Percentiles rank a stretch among this genome's conserved stretches.
Evolutionary conservation across 2,113 vertebrate species (phyloP).

Genomic region (Axis porcinus): DNA sequence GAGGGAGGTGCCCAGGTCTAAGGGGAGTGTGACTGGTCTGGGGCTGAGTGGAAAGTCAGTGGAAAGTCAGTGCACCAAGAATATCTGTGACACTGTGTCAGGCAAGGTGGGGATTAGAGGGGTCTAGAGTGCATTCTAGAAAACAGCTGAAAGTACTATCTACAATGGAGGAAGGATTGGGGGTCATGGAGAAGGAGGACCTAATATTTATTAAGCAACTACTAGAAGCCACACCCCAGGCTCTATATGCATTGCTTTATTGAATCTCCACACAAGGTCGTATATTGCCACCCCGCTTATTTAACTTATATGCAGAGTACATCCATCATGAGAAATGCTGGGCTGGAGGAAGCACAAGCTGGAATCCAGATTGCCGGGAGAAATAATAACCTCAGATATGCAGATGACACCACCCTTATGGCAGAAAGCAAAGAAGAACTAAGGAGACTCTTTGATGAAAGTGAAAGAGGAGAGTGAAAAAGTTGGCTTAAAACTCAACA

Average conservation of each 20-base stretch:
- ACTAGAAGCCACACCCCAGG: neutral
- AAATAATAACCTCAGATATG: neutral
- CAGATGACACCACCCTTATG: neutral
- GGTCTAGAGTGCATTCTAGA: neutral
- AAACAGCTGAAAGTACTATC: neutral
- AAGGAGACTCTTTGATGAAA: neutral
- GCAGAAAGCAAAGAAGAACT: neutral
- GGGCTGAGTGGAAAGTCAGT: neutral
- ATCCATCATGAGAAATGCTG: neutral
- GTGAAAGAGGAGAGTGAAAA: neutral
- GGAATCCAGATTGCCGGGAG: neutral
- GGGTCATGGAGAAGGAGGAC: neutral
- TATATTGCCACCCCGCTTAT: neutral
- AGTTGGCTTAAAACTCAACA: neutral
- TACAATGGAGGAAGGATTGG: too few relatives aligned
- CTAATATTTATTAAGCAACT: neutral
- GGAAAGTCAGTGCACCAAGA: neutral
- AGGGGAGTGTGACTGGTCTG: neutral
- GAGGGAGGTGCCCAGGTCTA: neutral
- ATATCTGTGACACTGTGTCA: fast-evolving
- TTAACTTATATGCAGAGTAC: neutral
- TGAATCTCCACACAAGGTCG: neutral
- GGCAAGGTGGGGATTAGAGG: neutral
- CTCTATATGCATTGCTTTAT: fast-evolving
- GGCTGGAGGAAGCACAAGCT: neutral